phyloP scores from a whole-genome alignment of 1,140 invertebrate species.

The Adoxophyes honmai region DNA sequence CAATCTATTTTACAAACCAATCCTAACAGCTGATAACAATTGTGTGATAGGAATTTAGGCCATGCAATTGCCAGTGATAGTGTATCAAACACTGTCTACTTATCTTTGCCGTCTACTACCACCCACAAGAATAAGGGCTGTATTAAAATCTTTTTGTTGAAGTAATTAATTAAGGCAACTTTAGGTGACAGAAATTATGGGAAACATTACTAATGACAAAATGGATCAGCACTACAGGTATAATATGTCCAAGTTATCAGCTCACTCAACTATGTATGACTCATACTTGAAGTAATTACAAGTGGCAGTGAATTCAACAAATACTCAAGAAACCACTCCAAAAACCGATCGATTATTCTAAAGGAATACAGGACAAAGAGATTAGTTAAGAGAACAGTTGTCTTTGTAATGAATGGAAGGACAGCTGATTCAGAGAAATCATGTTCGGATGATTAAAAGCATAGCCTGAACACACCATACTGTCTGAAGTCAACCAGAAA shows the following conservation, averaged over 20 bases:
- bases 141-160: no score
- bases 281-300: neutral
- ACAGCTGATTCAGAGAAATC: constrained; percentile 4
- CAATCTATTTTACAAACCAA: constrained; percentile 9
- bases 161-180: no score
- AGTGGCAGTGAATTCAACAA: neutral
- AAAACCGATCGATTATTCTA: neutral
- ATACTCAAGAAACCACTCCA: neutral
- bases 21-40: constrained; percentile 8
- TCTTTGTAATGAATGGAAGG: neutral
- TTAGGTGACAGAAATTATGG: no score
- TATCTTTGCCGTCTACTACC: neutral
- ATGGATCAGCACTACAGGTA: no score
- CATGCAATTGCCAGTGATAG: constrained; percentile 5
- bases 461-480: constrained; percentile 8
- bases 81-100: constrained; percentile 3
- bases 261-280: neutral
- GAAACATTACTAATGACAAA: no score
- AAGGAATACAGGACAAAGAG: constrained; percentile 1
- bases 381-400: no score
- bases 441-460: constrained; percentile 7
- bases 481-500: neutral
- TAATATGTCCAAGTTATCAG: no score
- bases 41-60: constrained; percentile 11
- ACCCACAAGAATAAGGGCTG: no score